phyloP scores from a whole-genome alignment of 1,140 invertebrate species.

The Meteorus sp. region DNA sequence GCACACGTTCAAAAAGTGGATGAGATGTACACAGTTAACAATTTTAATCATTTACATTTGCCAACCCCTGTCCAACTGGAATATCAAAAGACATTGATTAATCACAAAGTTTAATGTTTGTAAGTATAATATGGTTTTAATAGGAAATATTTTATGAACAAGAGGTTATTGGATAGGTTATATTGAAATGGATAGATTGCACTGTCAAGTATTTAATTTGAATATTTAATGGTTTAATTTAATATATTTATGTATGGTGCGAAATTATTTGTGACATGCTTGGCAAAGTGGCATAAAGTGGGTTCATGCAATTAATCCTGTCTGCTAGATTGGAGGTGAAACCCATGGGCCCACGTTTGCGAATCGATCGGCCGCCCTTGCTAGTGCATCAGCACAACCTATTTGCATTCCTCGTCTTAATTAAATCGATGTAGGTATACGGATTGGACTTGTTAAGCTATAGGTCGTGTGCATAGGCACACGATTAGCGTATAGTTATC shows the following conservation, averaged over 20 bases:
- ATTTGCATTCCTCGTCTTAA: conserved; percentile 39
- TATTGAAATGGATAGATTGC: not conserved
- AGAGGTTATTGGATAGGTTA: not conserved
- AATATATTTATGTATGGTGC: not conserved
- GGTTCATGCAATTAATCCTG: conserved; percentile 14
- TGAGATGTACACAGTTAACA: no score
- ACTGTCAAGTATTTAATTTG: not conserved
- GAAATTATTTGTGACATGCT: not conserved
- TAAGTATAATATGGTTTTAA: not conserved
- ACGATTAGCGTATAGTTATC: conserved; percentile 11
- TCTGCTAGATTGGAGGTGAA: conserved; percentile 10
- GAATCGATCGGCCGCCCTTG: not conserved
- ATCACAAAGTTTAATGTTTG: not conserved
- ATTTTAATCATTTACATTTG: not conserved
- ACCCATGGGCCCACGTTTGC: not conserved
- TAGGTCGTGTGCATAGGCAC: no score
- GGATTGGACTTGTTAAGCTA: conserved; percentile 25
- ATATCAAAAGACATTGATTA: not conserved
- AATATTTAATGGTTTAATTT: not conserved
- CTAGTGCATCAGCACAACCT: conserved; percentile 11
- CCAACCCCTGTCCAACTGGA: not conserved
- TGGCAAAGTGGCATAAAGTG: conserved; percentile 27
- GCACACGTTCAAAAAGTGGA: no score
- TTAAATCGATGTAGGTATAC: conserved; percentile 39
- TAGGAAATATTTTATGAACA: not conserved